phyloP scores from a whole-genome alignment of 2,888 invertebrate genomes.

The Zaprionus obscuricornis region DNA sequence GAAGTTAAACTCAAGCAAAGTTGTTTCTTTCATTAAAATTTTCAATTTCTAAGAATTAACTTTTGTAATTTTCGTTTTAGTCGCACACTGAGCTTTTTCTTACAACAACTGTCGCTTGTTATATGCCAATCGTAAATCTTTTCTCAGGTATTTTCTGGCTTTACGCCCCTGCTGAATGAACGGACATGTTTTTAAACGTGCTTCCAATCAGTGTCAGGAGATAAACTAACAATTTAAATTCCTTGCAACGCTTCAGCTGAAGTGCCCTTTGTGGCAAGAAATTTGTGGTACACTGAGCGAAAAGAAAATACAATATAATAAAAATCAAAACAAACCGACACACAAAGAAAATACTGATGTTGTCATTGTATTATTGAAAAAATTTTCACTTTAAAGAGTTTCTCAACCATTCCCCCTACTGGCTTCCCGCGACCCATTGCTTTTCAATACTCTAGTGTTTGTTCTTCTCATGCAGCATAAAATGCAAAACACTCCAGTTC shows the following conservation, averaged over 20 bases:
- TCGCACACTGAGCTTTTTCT: not conserved
- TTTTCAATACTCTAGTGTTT: not conserved
- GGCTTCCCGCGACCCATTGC: no score
- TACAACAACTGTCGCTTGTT: not conserved
- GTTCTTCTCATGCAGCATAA: constrained; percentile 62
- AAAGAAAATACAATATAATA: not conserved
- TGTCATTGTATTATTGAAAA: constrained; percentile 73
- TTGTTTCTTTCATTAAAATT: no score
- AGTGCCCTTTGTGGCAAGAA: constrained; percentile 23
- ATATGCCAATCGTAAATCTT: no score
- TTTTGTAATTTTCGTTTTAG: not conserved
- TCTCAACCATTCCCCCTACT: not conserved
- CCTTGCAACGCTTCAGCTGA: constrained; percentile 35
- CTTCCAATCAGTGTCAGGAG: constrained; percentile 59
- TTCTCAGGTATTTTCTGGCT: not conserved
- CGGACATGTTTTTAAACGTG: constrained; percentile 35
- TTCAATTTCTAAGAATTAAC: no score
- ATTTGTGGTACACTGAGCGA: constrained; percentile 12
- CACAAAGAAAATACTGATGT: constrained; percentile 16
- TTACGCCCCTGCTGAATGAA: no score
- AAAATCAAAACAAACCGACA: not conserved
- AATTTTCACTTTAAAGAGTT: constrained; percentile 70
- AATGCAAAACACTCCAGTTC: constrained; percentile 70
- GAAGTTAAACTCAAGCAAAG: no score
- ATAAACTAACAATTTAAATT: constrained; percentile 72